Conservation (phyloP, 2,888 invertebrate species). For the Blera fallax region DNA sequence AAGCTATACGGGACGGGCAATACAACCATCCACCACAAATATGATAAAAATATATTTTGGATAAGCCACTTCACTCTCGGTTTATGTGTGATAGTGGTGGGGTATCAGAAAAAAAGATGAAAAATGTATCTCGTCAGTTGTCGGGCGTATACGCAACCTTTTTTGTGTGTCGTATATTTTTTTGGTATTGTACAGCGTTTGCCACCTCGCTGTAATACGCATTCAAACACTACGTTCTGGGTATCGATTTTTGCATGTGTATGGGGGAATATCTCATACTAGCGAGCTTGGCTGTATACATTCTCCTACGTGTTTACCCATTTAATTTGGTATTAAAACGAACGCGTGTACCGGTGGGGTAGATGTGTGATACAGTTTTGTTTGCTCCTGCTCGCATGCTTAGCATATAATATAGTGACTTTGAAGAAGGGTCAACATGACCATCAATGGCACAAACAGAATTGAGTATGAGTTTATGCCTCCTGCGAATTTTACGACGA, state of each 20-base stretch:
- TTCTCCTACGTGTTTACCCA: conserved; percentile 51
- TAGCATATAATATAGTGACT: conserved; percentile 18
- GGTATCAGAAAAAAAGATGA: background rate
- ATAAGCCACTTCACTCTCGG: conserved; percentile 34
- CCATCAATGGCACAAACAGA: conserved; percentile 23
- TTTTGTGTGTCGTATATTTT: conserved; percentile 31
- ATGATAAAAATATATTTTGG: conserved; percentile 48
- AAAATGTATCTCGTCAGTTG: conserved; percentile 32
- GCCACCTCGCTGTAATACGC: conserved; percentile 35
- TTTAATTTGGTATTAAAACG: conserved; percentile 53
- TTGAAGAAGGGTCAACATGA: conserved; percentile 41
- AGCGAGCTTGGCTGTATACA: conserved; percentile 19
- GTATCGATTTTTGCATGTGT: conserved; percentile 56
- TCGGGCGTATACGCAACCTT: conserved; percentile 64
- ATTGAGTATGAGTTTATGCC: background rate
- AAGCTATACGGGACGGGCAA: background rate
- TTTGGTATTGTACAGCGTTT: conserved; percentile 5
- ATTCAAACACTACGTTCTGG: conserved; percentile 37
- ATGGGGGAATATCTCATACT: conserved; percentile 2
- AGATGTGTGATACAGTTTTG: conserved; percentile 31
- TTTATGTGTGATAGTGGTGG: conserved; percentile 29
- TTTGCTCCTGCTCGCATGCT: conserved; percentile 7
- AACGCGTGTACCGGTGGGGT: conserved; percentile 37
- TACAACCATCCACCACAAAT: conserved; percentile 28
- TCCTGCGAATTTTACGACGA: background rate